Evolutionary conservation across 2,113 vertebrate genomes (phyloP).

Genomic region (Papio anubis): DNA sequence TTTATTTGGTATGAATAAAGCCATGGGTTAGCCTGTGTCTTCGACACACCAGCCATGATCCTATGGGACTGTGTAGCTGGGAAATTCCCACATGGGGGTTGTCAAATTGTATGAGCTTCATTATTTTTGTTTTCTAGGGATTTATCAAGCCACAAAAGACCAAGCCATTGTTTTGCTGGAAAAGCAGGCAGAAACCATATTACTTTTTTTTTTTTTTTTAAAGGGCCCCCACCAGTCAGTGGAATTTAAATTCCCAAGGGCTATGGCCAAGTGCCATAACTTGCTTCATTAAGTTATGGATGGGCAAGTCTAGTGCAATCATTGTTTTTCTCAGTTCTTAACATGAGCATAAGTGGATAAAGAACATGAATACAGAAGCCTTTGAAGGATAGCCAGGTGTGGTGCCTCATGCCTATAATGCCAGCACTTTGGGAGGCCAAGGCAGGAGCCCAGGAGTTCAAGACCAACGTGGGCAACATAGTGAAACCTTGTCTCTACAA

Average conservation of each 20-base stretch:
- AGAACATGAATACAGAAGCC: not conserved
- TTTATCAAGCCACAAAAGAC: slow-evolving; percentile 14
- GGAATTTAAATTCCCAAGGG: slow-evolving; percentile 29
- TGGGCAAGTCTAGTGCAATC: not conserved
- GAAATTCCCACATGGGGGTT: not conserved
- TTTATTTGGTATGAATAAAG: slow-evolving; percentile 45
- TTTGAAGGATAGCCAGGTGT: not conserved
- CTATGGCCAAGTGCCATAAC: not conserved
- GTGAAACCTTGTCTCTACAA: no score
- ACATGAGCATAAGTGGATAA: not conserved
- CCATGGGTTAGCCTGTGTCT: not conserved
- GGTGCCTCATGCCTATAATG: no score
- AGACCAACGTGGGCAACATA: no score
- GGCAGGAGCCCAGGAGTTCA: no score
- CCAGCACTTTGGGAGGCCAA: no score
- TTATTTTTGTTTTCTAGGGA: slow-evolving; percentile 28
- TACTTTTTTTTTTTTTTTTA: not conserved
- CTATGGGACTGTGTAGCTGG: not conserved
- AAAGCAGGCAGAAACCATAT: not conserved
- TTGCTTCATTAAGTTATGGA: slow-evolving; percentile 23
- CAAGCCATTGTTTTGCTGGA: not conserved
- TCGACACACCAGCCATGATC: not conserved
- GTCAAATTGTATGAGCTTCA: not conserved
- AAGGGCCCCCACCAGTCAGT: not conserved
- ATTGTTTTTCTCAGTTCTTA: slow-evolving; percentile 34